phyloP scores from a whole-genome alignment of 2,113 vertebrate genomes.

The Colinus virginianus region DNA sequence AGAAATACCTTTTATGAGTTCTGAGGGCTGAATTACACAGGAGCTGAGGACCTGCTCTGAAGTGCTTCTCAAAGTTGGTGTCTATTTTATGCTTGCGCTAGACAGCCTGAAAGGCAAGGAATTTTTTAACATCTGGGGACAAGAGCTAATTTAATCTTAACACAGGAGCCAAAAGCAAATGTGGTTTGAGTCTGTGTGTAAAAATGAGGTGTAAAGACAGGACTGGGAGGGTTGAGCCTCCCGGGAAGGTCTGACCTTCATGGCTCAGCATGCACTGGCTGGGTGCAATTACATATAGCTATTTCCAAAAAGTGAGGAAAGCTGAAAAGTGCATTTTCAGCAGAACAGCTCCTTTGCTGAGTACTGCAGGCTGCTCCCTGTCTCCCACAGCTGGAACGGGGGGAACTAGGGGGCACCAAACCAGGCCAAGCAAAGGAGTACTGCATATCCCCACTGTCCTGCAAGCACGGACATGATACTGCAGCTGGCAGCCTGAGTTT shows the following conservation, averaged over 20 bases:
- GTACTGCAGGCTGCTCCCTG: neutral
- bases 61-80: neutral
- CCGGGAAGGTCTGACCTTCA: neutral
- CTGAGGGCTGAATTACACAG: neutral
- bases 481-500: neutral
- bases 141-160: neutral
- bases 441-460: accelerated
- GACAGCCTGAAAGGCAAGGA: neutral
- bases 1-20: neutral
- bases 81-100: neutral
- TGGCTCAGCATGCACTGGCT: neutral
- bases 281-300: neutral
- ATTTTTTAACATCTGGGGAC: neutral
- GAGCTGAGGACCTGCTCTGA: neutral
- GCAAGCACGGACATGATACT: accelerated
- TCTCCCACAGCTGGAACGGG: neutral
- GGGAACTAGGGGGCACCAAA: accelerated
- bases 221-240: neutral
- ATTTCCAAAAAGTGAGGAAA: neutral
- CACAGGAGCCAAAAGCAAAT: neutral
- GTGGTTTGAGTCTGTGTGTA: neutral
- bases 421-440: neutral
- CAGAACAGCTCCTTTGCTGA: accelerated
- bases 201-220: neutral
- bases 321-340: neutral